Evolutionary conservation across 2,797 vertebrate genomes (phyloP).

Genomic region (Platyrinchus mystaceus): DNA sequence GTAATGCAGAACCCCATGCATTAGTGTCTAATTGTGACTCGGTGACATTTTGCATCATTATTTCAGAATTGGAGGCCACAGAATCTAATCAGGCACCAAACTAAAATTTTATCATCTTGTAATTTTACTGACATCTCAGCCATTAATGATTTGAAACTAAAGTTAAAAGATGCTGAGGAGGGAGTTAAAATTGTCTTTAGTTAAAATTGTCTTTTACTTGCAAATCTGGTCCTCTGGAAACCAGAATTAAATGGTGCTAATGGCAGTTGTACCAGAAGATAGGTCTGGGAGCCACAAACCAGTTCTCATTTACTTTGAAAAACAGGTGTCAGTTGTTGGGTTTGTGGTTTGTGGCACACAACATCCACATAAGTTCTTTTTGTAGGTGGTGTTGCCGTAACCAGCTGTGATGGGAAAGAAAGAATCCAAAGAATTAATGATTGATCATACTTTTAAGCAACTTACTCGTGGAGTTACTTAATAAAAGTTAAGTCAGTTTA

Average conservation of each 20-base stretch:
- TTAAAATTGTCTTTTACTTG: not conserved
- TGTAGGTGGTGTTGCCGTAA: not conserved
- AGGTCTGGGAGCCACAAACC: not conserved
- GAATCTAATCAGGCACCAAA: not conserved
- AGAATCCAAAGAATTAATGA: not conserved
- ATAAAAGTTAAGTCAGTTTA: not conserved
- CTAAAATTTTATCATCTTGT: not conserved
- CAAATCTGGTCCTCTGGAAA: not conserved
- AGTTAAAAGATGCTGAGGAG: not conserved
- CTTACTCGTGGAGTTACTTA: not conserved
- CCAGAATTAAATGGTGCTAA: not conserved
- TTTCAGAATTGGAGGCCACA: not conserved
- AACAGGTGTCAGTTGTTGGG: not conserved
- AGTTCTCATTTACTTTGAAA: not conserved
- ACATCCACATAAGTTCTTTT: not conserved
- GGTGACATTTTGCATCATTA: not conserved
- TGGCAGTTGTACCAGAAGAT: not conserved
- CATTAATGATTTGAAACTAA: not conserved
- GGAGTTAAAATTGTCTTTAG: not conserved
- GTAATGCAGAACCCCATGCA: fast-evolving
- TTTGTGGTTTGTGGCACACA: not conserved
- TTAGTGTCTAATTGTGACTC: not conserved
- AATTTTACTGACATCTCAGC: not conserved
- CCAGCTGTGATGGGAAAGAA: not conserved
- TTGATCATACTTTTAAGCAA: not conserved